Base-by-base conservation (phyloP, 1,140 invertebrate species). In the Potamilus streckersoni region DNA sequence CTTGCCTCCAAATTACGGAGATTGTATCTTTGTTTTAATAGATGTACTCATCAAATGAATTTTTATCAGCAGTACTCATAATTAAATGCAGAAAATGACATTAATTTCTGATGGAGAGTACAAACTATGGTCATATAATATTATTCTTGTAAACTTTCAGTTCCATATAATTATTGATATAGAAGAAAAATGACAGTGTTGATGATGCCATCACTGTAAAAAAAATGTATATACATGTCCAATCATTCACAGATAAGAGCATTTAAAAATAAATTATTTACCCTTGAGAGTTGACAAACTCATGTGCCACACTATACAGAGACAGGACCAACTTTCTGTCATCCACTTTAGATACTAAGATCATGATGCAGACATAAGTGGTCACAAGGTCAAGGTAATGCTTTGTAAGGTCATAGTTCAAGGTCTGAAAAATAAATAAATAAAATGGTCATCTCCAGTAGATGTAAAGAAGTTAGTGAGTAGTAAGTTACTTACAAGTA, bases 351-450 rank as follows among this genome's bases (percentile, higher is more conserved):
- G 97, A 99, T 12, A 99, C 89, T 8, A 99, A 91, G 65, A 99
- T 95, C 97, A 99, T 98, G 13, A 99, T 91, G 12, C 96, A 95
- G 0, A 98, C 94, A 89, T 99, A 99, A 5, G 95, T 98, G 0
- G 94, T 93, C 17, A 99, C 95, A 55, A 99, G 91, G 89, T 99
- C 98, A 71, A 99, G 90, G 90, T 99, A 99, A 74, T 94, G 94
- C 90, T 97, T 97, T 0, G 97, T 98, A 66, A 99, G 89, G 89
- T 99, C 98, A 92, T 96, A 99, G 90, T 98, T 99, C 23, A 98
- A 91, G 4, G 95, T 95, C 93, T 94, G 80, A 59, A 80, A 79
- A 31, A 72, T n/a, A 69, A 59, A 76, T 20, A 72, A 31, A 55
- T 20, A 59, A 70, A 67, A 31, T 19, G 64, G 6, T 56, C 19